Percentiles rank a stretch among this genome's conserved stretches.
phyloP scores from a whole-genome alignment of 2,888 invertebrate genomes.

The Nymphalis c-album region DNA sequence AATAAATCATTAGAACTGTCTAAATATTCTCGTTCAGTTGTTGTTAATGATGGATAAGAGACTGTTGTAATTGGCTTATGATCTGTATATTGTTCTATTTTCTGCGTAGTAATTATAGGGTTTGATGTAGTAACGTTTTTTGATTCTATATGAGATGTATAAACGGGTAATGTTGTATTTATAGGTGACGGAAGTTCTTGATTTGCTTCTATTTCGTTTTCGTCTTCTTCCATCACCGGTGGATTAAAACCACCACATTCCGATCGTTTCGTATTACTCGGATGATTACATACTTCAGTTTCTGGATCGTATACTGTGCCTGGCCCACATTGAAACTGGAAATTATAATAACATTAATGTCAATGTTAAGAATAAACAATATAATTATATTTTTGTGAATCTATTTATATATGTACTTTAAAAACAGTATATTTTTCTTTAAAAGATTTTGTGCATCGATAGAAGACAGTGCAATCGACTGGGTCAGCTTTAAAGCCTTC shows the following conservation, averaged over 20 bases:
- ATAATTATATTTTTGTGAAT: background rate
- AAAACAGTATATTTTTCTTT: conserved; percentile 80
- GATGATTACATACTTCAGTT: conserved; percentile 85
- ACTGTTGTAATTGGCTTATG: conserved; percentile 20
- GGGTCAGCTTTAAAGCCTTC: conserved; percentile 89
- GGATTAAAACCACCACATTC: conserved; percentile 81
- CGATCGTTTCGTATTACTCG: conserved; percentile 84
- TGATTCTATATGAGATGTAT: conserved; percentile 35
- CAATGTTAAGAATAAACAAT: background rate
- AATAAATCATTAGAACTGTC: conserved; percentile 27
- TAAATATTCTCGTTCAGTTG: conserved; percentile 26
- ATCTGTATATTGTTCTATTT: conserved; percentile 2
- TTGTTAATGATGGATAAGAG: conserved; percentile 28
- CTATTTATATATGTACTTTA: conserved; percentile 51
- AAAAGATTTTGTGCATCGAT: conserved; percentile 86
- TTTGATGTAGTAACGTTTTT: conserved; percentile 13
- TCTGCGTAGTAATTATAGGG: conserved; percentile 5
- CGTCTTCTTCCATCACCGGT: conserved; percentile 46
- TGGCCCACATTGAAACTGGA: conserved; percentile 86
- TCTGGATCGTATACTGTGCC: conserved; percentile 88
- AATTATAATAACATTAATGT: conserved; percentile 7
- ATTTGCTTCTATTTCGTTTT: conserved; percentile 72
- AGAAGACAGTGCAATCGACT: conserved; percentile 87
- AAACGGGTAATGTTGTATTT: conserved; percentile 47
- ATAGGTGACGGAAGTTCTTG: conserved; percentile 65